These are phyloP conservation scores for Dugesia japonica DNA, from an alignment of 2,888 invertebrate genomes.

Conservation along the genomic window DNA sequence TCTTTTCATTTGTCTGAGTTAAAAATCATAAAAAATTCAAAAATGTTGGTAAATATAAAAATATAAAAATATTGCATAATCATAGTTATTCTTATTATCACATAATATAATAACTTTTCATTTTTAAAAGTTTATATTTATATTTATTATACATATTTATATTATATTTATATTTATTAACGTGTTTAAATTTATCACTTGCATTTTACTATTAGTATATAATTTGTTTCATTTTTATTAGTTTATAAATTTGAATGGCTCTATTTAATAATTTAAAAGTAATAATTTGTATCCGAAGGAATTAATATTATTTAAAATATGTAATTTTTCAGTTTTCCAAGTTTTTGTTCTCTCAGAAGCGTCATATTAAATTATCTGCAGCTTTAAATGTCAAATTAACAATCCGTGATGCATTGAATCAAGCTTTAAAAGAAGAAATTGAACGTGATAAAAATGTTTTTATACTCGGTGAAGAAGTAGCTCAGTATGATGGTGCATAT, in stretches of 20 bases:
- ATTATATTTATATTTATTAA: too few species aligned
- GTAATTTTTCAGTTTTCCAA: background rate
- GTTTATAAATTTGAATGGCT: background rate
- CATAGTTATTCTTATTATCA: too few species aligned
- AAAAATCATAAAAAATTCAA: too few species aligned
- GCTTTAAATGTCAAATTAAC: conserved; percentile 57
- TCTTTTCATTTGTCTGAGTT: too few species aligned
- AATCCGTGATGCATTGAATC: conserved; percentile 84
- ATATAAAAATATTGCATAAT: too few species aligned
- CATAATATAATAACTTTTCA: too few species aligned
- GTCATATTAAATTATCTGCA: background rate
- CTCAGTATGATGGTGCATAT: conserved; percentile 93
- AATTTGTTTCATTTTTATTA: background rate
- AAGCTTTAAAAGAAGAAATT: conserved; percentile 90
- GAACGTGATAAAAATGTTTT: conserved; percentile 67
- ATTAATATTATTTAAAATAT: background rate
- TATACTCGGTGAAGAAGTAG: conserved; percentile 86
- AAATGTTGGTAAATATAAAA: too few species aligned
- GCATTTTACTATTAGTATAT: background rate
- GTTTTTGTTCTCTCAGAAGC: background rate
- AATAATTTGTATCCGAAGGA: background rate
- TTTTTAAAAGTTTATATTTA: too few species aligned
- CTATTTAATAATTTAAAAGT: background rate
- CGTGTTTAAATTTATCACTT: conserved; percentile 4
- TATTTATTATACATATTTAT: too few species aligned